Evolutionary conservation across 2,888 invertebrate species (phyloP).

Genomic region (Patella ulyssiponensis): DNA sequence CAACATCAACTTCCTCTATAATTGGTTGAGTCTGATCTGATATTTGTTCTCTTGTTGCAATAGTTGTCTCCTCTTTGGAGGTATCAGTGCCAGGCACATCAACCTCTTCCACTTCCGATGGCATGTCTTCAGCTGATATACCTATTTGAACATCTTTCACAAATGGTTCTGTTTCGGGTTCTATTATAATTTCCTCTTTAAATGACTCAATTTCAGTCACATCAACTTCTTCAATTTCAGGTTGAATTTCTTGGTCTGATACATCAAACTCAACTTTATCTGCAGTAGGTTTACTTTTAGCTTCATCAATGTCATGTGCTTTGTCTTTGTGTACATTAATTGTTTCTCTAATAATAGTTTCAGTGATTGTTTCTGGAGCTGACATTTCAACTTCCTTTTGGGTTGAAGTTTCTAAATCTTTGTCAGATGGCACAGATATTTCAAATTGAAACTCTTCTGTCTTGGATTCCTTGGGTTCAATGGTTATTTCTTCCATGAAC

Average conservation of each 20-base stretch:
- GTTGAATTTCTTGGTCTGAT: constrained; percentile 25
- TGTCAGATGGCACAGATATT: neutral
- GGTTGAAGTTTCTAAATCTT: too few relatives aligned
- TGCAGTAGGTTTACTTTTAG: too few relatives aligned
- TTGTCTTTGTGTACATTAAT: too few relatives aligned
- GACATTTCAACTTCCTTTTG: too few relatives aligned
- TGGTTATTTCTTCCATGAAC: neutral
- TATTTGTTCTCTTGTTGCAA: neutral
- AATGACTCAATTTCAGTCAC: neutral
- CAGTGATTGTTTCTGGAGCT: too few relatives aligned
- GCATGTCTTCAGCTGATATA: too few relatives aligned
- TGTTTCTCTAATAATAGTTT: too few relatives aligned
- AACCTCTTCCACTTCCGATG: neutral
- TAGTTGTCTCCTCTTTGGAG: neutral
- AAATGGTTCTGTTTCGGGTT: constrained; percentile 21
- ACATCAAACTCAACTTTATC: constrained; percentile 19
- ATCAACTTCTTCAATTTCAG: neutral
- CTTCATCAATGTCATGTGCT: too few relatives aligned
- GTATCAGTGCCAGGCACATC: neutral
- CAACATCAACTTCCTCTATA: neutral
- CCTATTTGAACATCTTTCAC: too few relatives aligned
- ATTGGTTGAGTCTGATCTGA: neutral
- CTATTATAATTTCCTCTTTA: constrained; percentile 1
- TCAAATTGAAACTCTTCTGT: constrained; percentile 14
- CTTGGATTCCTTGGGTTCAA: neutral